A percentile compares a stretch with the other conserved stretches of the same genome.
Conservation (phyloP, 1,140 invertebrate species). For the Drosophila paulistorum region DNA sequence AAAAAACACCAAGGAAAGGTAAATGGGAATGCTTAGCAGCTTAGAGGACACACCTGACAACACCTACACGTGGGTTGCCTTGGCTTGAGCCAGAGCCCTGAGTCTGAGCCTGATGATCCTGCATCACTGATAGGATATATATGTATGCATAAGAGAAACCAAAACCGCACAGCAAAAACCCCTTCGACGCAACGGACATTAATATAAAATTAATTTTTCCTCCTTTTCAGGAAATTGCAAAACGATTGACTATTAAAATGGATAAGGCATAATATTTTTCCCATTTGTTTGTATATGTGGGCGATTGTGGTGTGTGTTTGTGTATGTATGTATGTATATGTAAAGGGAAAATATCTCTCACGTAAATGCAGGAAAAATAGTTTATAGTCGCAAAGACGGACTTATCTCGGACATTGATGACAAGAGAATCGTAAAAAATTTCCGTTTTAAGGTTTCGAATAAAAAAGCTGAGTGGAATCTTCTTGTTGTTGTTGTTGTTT, state of each 20-base stretch:
- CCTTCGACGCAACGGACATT: conserved; percentile 66
- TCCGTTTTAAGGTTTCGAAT: conserved; percentile 32
- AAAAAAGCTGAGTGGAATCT: conserved; percentile 38
- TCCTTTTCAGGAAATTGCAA: conserved; percentile 54
- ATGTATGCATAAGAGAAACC: background rate
- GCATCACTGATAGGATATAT: conserved; percentile 61
- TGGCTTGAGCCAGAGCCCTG: background rate
- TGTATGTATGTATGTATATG: background rate
- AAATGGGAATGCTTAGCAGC: conserved; percentile 34
- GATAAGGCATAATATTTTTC: conserved; percentile 80
- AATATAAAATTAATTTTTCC: conserved; percentile 76
- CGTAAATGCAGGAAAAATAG: conserved; percentile 78
- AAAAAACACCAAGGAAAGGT: conserved; percentile 34
- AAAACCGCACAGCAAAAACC: conserved; percentile 51
- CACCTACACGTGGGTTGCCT: conserved; percentile 36
- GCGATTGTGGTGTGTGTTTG: background rate
- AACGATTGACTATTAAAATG: conserved; percentile 80
- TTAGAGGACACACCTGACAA: conserved; percentile 67
- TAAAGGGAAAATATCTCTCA: conserved; percentile 32
- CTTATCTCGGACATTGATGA: conserved; percentile 49
- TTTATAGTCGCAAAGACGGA: conserved; percentile 55
- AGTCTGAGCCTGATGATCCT: conserved; percentile 37
- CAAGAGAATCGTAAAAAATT: conserved; percentile 17
- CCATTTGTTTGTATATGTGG: conserved; percentile 52
- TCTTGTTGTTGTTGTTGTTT: background rate